Percentiles rank a stretch among this genome's conserved stretches.
Evolutionary conservation across 1,140 invertebrate species (phyloP).

Genomic region (Agraylea sexmaculata): DNA sequence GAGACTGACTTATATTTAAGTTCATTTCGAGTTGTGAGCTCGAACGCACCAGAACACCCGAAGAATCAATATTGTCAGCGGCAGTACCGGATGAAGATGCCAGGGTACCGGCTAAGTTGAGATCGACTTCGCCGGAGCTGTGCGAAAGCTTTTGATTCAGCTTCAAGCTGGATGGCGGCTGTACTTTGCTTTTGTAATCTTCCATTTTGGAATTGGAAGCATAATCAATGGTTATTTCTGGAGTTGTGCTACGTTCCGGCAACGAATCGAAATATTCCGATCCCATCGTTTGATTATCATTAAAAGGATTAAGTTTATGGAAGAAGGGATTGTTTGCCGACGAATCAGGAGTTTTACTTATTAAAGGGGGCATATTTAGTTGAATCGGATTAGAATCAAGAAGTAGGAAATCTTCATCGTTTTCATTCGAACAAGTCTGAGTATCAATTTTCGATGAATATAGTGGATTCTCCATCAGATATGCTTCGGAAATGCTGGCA

Average conservation of each 20-base stretch:
- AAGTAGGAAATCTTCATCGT: too few species aligned
- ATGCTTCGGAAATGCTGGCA: slow-evolving; percentile 24
- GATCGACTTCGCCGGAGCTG: slow-evolving; percentile 53
- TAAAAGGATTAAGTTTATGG: slow-evolving; percentile 14
- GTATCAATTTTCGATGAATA: slow-evolving; percentile 38
- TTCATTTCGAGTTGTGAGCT: slow-evolving; percentile 51
- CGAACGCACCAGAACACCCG: slow-evolving; percentile 42
- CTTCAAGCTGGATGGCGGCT: slow-evolving; percentile 41
- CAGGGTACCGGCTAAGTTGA: slow-evolving; percentile 18
- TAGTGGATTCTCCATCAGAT: slow-evolving; percentile 34
- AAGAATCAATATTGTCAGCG: too few species aligned
- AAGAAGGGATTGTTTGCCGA: slow-evolving; percentile 1
- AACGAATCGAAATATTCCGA: slow-evolving; percentile 16
- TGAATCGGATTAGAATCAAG: too few species aligned
- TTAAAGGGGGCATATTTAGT: background rate
- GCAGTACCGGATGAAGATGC: too few species aligned
- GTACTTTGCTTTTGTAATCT: slow-evolving; percentile 28
- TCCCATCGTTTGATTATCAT: slow-evolving; percentile 7
- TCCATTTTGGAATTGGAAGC: slow-evolving; percentile 20
- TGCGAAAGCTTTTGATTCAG: slow-evolving; percentile 51
- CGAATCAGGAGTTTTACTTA: background rate
- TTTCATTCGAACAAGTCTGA: slow-evolving; percentile 17
- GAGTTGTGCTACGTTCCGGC: slow-evolving; percentile 38
- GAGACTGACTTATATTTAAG: slow-evolving; percentile 59
- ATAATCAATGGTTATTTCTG: slow-evolving; percentile 50